Conservation (phyloP, 2,797 vertebrate species). For the Ambastaia sidthimunki region DNA sequence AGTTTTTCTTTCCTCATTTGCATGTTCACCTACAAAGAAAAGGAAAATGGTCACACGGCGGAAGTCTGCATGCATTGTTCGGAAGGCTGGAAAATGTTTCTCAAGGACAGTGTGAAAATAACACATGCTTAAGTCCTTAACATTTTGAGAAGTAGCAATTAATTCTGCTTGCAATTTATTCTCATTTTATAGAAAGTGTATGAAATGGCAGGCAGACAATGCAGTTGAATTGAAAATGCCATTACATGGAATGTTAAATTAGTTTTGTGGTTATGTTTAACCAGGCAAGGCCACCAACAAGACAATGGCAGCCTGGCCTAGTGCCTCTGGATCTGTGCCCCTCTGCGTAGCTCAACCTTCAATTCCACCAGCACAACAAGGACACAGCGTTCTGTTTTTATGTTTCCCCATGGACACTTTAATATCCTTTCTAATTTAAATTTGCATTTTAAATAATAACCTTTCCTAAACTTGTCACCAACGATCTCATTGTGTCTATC, state of each 20-base stretch:
- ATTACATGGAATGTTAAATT: constrained; percentile 47
- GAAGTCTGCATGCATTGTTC: neutral
- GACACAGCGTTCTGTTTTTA: neutral
- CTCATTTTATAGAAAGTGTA: constrained; percentile 55
- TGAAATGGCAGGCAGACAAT: constrained; percentile 43
- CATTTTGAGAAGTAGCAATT: constrained; percentile 49
- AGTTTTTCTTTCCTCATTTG: constrained; percentile 3
- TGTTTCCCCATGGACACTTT: neutral
- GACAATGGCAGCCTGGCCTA: neutral
- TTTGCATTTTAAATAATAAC: neutral
- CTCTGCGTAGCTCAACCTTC: constrained; percentile 8
- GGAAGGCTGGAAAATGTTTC: constrained; percentile 28
- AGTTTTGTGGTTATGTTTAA: constrained; percentile 45
- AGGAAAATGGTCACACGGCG: too few species aligned
- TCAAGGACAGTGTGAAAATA: constrained; percentile 55
- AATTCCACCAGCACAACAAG: neutral
- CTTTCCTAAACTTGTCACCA: too few species aligned
- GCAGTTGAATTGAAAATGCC: constrained; percentile 38
- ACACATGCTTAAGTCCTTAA: constrained; percentile 27
- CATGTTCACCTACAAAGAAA: too few species aligned
- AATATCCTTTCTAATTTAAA: neutral
- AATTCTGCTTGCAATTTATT: constrained; percentile 51
- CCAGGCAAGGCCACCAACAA: neutral
- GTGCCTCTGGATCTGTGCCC: neutral
- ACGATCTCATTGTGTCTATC: too few species aligned